phyloP scores from a whole-genome alignment of 2,797 vertebrate genomes.

The Borostomias antarcticus region DNA sequence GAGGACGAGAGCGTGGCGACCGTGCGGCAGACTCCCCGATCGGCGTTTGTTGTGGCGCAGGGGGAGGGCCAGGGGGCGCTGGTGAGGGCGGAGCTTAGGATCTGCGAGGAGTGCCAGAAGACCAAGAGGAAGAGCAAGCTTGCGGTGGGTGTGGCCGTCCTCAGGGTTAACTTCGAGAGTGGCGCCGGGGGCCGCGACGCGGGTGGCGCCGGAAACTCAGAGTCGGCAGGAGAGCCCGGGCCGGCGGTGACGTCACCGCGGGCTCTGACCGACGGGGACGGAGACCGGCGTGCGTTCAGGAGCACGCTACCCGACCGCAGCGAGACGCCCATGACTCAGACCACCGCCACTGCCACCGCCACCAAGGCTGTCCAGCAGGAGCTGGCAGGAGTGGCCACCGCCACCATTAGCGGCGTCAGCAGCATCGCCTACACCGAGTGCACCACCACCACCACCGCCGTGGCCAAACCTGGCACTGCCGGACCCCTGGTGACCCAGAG shows the following conservation, averaged over 20 bases:
- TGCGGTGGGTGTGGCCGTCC: conserved; percentile 74
- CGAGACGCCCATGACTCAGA: conserved; percentile 26
- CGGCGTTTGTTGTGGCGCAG: conserved; percentile 79
- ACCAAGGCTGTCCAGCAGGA: conserved; percentile 30
- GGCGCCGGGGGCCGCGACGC: conserved; percentile 35
- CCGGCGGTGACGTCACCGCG: conserved; percentile 20
- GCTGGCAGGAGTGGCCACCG: conserved; percentile 39
- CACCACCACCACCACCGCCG: background rate
- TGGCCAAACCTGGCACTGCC: background rate
- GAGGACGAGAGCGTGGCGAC: conserved; percentile 85
- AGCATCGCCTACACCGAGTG: background rate
- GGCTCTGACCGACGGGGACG: conserved; percentile 25
- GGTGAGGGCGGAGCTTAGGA: conserved; percentile 87
- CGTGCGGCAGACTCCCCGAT: conserved; percentile 79
- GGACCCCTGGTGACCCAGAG: conserved; percentile 56
- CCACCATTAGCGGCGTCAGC: conserved; percentile 34
- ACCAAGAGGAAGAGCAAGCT: conserved; percentile 91
- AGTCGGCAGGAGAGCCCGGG: conserved; percentile 46
- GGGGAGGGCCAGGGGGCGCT: conserved; percentile 79
- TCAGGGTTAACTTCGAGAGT: conserved; percentile 79
- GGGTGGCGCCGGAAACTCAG: conserved; percentile 25
- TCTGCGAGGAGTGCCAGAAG: conserved; percentile 91
- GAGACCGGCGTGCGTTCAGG: conserved; percentile 38
- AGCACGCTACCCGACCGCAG: conserved; percentile 54
- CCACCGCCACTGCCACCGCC: conserved; percentile 29